Base-by-base conservation (phyloP, 2,888 invertebrate species). In the Drosophila pseudotakahashii region DNA sequence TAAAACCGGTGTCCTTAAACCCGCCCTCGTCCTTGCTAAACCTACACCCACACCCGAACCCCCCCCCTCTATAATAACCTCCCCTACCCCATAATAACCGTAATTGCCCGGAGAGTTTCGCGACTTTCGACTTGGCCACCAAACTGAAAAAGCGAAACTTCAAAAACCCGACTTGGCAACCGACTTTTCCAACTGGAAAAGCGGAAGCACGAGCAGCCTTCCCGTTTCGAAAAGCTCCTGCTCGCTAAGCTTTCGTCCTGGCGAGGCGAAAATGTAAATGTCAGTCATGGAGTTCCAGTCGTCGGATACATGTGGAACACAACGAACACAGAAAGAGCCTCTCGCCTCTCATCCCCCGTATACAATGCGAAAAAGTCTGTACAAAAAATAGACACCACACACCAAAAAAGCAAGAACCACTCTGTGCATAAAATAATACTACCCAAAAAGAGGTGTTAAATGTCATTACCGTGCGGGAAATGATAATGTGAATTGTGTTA, bases 241-340 rank as follows among this genome's bases (percentile, higher is more conserved):
- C 34, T 54, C 19, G 36, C 32, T 61, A 72, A 82, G 77, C 78
- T 81, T 72, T 70, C 66, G 58, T 70, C 57, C 67, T 68, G 63
- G 55, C 79, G 34, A 52, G 47, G 64, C 66, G 54, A 70, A 62
- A 57, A 57, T 67, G 74, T 76, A 66, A 83, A 79, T 80, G 81
- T 90, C 89, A 91, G 91, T 91, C 90, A 91, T 91, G 91, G 90
- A 91, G 91, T 91, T 91, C 91, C 91, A 91, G 91, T 90, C 90
- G 91, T 90, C 90, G 90, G 90, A 91, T 90, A 84, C 85, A 89
- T 89, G 89, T 89, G 89, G 91, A 90, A 90, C 90, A 79, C 81
- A 84, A 73, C 81, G 73, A 81, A 73, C 81, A 84, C 76, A 76
- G 64, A 52, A 70, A 47, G 26, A 63, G 51, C 44, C 51, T 71